Evolutionary conservation across 1,140 invertebrate genomes (phyloP).

Genomic region (Ladona fulva): DNA sequence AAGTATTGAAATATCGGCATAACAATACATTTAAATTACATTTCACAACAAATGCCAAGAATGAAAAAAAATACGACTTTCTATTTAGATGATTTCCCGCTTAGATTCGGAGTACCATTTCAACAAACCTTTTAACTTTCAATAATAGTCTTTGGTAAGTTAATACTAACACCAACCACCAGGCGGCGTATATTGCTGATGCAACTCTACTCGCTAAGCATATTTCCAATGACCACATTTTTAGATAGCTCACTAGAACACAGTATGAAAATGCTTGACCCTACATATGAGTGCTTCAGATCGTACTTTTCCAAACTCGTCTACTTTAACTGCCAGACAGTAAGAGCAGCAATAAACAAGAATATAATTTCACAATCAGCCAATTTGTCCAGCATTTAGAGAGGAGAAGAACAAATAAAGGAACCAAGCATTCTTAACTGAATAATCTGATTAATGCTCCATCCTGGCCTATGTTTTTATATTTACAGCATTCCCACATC

Average conservation of each 20-base stretch:
- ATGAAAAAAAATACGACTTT: background rate
- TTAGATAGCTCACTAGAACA: constrained; percentile 6
- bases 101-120: background rate
- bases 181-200: background rate
- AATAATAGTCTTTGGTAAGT: background rate
- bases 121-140: background rate
- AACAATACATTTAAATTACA: background rate
- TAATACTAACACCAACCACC: background rate
- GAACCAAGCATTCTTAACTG: background rate
- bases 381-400: background rate
- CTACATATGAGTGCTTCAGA: background rate
- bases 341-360: background rate
- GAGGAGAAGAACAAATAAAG: background rate
- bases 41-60: background rate
- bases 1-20: no score
- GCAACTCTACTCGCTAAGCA: background rate
- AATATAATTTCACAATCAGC: background rate
- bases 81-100: background rate
- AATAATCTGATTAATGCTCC: background rate
- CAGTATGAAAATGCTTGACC: constrained; percentile 2
- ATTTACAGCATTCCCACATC: background rate
- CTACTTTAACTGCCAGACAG: background rate
- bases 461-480: background rate
- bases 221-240: constrained; percentile 8
- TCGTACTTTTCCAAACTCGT: background rate